Percentiles rank a stretch among this genome's conserved stretches.
These are phyloP conservation scores for Biston betularia DNA, from an alignment of 2,888 invertebrate genomes.

Conservation along the genomic window DNA sequence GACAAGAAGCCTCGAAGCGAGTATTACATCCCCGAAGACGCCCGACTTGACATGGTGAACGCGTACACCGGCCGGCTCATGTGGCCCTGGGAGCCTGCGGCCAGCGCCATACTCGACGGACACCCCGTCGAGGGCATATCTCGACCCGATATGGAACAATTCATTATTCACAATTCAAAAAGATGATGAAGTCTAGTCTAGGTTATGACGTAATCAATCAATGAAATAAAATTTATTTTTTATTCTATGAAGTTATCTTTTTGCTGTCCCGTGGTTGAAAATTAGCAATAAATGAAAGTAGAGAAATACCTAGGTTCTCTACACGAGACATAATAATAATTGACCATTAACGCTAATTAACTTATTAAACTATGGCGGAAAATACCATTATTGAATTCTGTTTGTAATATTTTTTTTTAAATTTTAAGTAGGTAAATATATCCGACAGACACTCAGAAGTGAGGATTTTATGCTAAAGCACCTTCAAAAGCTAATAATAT, in stretches of 20 bases:
- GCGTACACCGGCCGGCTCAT: constrained; percentile 63
- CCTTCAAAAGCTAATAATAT: too few relatives aligned
- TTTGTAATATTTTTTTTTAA: too few relatives aligned
- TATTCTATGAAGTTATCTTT: not conserved
- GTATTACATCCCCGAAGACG: constrained; percentile 66
- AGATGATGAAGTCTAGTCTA: constrained; percentile 36
- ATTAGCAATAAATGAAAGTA: too few relatives aligned
- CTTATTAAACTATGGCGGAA: too few relatives aligned
- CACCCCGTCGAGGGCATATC: constrained; percentile 59
- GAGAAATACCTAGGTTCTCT: too few relatives aligned
- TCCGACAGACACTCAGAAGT: too few relatives aligned
- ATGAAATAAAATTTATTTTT: constrained; percentile 26
- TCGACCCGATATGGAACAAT: constrained; percentile 66
- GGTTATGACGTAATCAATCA: constrained; percentile 18
- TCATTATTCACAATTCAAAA: constrained; percentile 52
- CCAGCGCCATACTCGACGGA: constrained; percentile 68
- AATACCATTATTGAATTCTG: too few relatives aligned
- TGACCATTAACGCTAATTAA: too few relatives aligned
- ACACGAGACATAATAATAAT: too few relatives aligned
- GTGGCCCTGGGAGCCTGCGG: constrained; percentile 76
- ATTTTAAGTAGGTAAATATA: too few relatives aligned
- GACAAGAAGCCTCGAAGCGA: constrained; percentile 68
- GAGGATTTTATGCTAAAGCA: too few relatives aligned
- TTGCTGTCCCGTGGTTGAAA: not conserved
- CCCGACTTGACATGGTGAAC: constrained; percentile 67